Conservation (phyloP, 2,888 invertebrate species). For the Cacoxenus indagator region DNA sequence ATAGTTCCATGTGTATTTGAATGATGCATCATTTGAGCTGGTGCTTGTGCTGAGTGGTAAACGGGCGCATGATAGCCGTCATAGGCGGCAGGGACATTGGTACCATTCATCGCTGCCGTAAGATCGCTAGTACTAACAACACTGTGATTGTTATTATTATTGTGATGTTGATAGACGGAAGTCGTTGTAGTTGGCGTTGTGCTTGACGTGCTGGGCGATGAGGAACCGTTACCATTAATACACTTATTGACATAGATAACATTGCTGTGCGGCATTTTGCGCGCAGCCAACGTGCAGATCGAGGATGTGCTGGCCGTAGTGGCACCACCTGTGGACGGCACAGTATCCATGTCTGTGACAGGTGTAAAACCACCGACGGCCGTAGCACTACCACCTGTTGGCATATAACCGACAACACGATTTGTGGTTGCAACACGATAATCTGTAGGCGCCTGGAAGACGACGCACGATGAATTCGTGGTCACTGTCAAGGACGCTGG, state of each 20-base stretch:
- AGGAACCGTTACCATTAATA: slow-evolving; percentile 38
- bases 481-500: slow-evolving; percentile 25
- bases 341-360: slow-evolving; percentile 68
- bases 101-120: slow-evolving; percentile 26
- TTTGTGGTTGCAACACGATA: slow-evolving; percentile 17
- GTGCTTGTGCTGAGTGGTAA: slow-evolving; percentile 28
- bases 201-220: not conserved
- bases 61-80: slow-evolving; percentile 31
- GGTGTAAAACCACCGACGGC: slow-evolving; percentile 51
- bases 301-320: not conserved
- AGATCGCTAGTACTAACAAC: slow-evolving; percentile 43
- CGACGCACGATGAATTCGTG: slow-evolving; percentile 14
- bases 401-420: slow-evolving; percentile 20
- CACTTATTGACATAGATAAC: slow-evolving; percentile 67
- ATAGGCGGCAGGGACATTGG: slow-evolving; percentile 25
- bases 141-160: slow-evolving; percentile 22
- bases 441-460: slow-evolving; percentile 27
- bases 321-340: slow-evolving; percentile 58
- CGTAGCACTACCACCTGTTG: slow-evolving; percentile 28
- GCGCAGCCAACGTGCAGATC: slow-evolving; percentile 34
- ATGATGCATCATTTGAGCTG: slow-evolving; percentile 30
- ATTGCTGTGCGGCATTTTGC: slow-evolving; percentile 67
- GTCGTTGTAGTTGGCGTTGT: slow-evolving; percentile 22
- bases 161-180: slow-evolving; percentile 6
- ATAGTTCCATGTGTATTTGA: slow-evolving; percentile 28